Percentiles rank a stretch among this genome's conserved stretches.
Conservation (phyloP, 2,797 vertebrate genomes). For the Sebastes goodei region DNA sequence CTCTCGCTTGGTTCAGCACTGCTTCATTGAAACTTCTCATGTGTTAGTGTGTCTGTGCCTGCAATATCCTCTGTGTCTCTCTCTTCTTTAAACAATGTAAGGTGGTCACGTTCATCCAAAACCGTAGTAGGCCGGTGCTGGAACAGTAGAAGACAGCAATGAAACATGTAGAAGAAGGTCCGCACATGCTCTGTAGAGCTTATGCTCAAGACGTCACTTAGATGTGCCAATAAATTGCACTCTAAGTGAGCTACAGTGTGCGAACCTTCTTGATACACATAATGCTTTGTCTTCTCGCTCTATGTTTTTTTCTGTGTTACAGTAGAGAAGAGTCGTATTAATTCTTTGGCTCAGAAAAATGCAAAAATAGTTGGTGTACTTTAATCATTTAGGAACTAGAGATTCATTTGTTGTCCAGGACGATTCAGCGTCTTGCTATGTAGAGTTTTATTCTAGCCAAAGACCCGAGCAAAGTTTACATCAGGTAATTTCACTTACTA, state of each 20-base stretch:
- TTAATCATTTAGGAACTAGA: background rate
- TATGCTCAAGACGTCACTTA: too few relatives aligned
- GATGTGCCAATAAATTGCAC: too few relatives aligned
- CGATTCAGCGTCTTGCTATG: background rate
- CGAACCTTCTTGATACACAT: background rate
- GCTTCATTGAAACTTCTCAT: background rate
- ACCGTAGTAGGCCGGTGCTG: too few relatives aligned
- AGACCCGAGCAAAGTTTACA: background rate
- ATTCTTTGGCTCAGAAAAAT: background rate
- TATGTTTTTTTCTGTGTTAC: background rate
- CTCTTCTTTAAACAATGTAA: background rate
- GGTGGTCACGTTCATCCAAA: too few relatives aligned
- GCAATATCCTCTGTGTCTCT: background rate
- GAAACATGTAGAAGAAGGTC: too few relatives aligned
- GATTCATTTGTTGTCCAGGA: background rate
- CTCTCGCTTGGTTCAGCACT: background rate
- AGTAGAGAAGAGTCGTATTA: background rate
- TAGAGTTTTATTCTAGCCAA: background rate
- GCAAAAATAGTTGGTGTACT: background rate
- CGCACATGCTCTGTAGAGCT: too few relatives aligned
- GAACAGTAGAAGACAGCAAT: too few relatives aligned
- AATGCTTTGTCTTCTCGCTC: background rate
- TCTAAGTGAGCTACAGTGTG: too few relatives aligned
- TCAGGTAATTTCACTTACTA: background rate
- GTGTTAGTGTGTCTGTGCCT: background rate